phyloP scores from a whole-genome alignment of 2,888 invertebrate species.

The Agrilus biguttatus region DNA sequence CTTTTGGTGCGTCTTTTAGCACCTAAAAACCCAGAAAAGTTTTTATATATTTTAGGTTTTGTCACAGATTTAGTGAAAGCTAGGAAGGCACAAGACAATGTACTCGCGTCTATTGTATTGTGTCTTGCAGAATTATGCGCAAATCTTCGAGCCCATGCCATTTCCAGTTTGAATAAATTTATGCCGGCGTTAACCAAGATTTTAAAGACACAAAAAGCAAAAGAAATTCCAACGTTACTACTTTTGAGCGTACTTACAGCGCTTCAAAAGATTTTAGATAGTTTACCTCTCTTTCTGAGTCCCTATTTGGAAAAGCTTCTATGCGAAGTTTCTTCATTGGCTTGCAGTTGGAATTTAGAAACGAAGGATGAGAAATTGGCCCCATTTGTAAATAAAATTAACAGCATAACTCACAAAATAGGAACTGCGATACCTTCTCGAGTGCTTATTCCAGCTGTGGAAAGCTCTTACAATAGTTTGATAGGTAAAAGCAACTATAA shows the following conservation, averaged over 20 bases:
- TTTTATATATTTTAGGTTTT: slow-evolving; percentile 53
- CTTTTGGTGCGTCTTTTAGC: slow-evolving; percentile 64
- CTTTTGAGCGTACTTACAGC: slow-evolving; percentile 65
- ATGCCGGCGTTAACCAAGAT: slow-evolving; percentile 61
- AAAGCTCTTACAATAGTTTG: slow-evolving; percentile 46
- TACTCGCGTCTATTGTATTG: slow-evolving; percentile 58
- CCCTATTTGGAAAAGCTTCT: slow-evolving; percentile 67
- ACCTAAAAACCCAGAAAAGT: slow-evolving; percentile 48
- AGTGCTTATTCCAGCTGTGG: slow-evolving; percentile 61
- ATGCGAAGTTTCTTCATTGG: slow-evolving; percentile 44
- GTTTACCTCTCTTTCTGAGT: slow-evolving; percentile 69
- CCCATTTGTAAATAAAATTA: slow-evolving; percentile 42
- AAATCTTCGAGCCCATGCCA: slow-evolving; percentile 59
- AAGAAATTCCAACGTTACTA: slow-evolving; percentile 43
- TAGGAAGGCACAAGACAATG: slow-evolving; percentile 39
- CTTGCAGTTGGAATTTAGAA: slow-evolving; percentile 33
- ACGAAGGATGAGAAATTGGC: slow-evolving; percentile 35
- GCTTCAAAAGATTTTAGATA: slow-evolving; percentile 68
- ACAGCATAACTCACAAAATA: slow-evolving; percentile 50
- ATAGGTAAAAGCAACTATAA: slow-evolving; percentile 42
- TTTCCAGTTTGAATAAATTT: slow-evolving; percentile 60
- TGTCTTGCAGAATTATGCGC: slow-evolving; percentile 68
- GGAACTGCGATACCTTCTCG: slow-evolving; percentile 54
- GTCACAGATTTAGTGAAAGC: slow-evolving; percentile 47
- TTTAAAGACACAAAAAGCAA: slow-evolving; percentile 44